Evolutionary conservation across 2,797 vertebrate species (phyloP).

Genomic region (Miichthys miiuy): DNA sequence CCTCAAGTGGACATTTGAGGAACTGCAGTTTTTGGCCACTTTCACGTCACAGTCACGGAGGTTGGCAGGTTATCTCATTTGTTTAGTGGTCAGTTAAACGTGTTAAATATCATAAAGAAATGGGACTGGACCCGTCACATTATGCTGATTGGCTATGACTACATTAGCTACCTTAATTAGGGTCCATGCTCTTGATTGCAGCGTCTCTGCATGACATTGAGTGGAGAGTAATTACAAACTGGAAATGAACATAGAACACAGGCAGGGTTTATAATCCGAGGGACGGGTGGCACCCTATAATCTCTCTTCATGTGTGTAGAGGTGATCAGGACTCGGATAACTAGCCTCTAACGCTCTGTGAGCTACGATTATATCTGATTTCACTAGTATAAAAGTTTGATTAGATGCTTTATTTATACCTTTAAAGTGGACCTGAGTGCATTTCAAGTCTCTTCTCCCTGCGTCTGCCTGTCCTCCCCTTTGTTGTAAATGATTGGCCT

Average conservation of each 20-base stretch:
- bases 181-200: conserved; percentile 29
- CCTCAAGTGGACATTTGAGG: no score
- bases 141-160: conserved; percentile 19
- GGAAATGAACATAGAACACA: conserved; percentile 38
- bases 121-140: background rate
- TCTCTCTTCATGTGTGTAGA: conserved; percentile 58
- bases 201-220: conserved; percentile 16
- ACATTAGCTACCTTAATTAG: conserved; percentile 16
- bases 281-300: conserved; percentile 47
- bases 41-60: no score
- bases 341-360: conserved; percentile 41
- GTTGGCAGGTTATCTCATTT: no score
- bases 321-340: conserved; percentile 39
- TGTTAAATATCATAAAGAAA: background rate
- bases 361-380: conserved; percentile 55
- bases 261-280: conserved; percentile 50
- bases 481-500: conserved; percentile 43
- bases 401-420: conserved; percentile 30
- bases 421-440: conserved; percentile 33
- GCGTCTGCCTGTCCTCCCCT: conserved; percentile 14
- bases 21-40: no score
- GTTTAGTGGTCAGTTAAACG: background rate
- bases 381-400: conserved; percentile 46
- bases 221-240: conserved; percentile 48
- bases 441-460: conserved; percentile 6